Evolutionary conservation across 2,888 invertebrate species (phyloP).

Genomic region (Brachycybe producta): DNA sequence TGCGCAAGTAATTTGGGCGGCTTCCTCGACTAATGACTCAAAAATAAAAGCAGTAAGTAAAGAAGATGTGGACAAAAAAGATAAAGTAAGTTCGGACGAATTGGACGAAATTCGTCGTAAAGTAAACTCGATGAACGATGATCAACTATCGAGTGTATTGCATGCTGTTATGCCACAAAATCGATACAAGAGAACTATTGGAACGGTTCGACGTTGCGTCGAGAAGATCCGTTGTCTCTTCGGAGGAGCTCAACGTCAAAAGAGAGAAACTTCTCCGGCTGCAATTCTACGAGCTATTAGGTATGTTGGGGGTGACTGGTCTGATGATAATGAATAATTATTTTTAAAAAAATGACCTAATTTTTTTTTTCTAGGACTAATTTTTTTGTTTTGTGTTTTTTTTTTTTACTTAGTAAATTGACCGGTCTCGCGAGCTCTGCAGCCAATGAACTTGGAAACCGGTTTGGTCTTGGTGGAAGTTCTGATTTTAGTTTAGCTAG

Average conservation of each 20-base stretch:
- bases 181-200: conserved; percentile 13
- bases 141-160: conserved; percentile 11
- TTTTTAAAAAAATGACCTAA: too few species aligned
- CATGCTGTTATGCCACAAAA: conserved; percentile 14
- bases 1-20: too few species aligned
- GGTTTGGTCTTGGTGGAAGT: conserved; percentile 1
- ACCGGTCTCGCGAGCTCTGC: conserved; percentile 14
- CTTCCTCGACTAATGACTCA: too few species aligned
- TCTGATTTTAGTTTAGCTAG: background rate
- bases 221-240: conserved; percentile 16
- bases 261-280: conserved; percentile 9
- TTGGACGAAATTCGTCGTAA: conserved; percentile 4
- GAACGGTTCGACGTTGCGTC: conserved; percentile 12
- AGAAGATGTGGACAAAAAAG: background rate
- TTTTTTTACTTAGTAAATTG: conserved; percentile 11
- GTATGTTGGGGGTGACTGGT: background rate
- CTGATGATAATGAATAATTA: background rate
- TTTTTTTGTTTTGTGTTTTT: conserved; percentile 1
- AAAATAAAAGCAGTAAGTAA: too few species aligned
- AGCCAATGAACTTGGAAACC: conserved; percentile 17
- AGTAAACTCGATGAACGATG: conserved; percentile 15
- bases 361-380: background rate
- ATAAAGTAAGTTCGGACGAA: conserved; percentile 9
- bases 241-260: background rate
- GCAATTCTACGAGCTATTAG: conserved; percentile 14